A percentile compares a stretch with the other conserved stretches of the same genome.
These are phyloP conservation scores for Styela clava DNA, from an alignment of 23 tunicate genomes.

Conservation along the genomic window DNA sequence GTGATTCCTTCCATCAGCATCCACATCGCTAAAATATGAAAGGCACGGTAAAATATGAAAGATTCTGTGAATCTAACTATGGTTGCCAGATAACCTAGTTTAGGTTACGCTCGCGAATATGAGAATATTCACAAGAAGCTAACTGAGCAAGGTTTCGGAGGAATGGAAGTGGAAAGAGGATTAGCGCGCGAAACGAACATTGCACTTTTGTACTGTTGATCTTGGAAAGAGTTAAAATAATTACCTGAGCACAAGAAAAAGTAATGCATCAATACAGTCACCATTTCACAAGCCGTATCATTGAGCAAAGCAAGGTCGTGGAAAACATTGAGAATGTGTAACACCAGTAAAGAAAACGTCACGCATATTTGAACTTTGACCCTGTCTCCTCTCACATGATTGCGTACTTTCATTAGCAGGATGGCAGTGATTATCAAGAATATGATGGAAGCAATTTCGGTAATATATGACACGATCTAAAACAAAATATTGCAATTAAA, in stretches of 20 bases:
- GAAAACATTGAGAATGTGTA: slow-evolving; percentile 47
- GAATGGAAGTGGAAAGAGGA: too few species aligned
- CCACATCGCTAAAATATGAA: slow-evolving; percentile 42
- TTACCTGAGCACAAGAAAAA: slow-evolving; percentile 60
- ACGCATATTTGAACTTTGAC: slow-evolving; percentile 62
- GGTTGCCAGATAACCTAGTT: too few species aligned
- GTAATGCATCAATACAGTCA: slow-evolving; percentile 42
- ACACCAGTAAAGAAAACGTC: slow-evolving; percentile 33
- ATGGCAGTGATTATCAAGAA: slow-evolving; percentile 32
- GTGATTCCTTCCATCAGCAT: slow-evolving; percentile 60
- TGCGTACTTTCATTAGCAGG: slow-evolving; percentile 40
- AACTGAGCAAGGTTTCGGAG: too few species aligned
- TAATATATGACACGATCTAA: slow-evolving; percentile 42
- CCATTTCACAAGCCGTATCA: slow-evolving; percentile 40
- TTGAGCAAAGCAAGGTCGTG: slow-evolving; percentile 49
- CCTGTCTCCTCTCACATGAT: slow-evolving; percentile 42
- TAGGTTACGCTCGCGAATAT: too few species aligned
- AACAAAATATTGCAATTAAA: background rate
- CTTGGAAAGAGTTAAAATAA: too few species aligned
- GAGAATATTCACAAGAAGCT: too few species aligned
- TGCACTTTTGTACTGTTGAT: too few species aligned
- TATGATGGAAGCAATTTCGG: slow-evolving; percentile 30
- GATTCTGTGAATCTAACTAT: background rate
- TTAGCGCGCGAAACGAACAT: too few species aligned
- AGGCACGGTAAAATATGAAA: background rate